Base-by-base conservation (phyloP, 1,140 invertebrate genomes). In the Fopius arisanus region DNA sequence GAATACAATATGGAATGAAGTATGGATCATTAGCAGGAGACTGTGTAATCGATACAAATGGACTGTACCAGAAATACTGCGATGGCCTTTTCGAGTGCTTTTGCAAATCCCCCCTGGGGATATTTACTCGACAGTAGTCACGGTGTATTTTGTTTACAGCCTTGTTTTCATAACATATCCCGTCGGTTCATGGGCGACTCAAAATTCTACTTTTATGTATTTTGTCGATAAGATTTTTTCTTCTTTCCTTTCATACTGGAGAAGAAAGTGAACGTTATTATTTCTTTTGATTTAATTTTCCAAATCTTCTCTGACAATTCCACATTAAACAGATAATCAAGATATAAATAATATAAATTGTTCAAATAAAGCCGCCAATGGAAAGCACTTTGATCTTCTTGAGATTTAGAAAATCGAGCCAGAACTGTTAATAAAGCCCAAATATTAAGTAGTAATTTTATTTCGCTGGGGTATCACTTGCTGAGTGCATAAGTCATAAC, bases 101-200 rank as follows among this genome's bases (percentile, higher is more conserved):
- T 77, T 67, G 74, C 72, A 74, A 76, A 73, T 23, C 43, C 75
- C 74, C 69, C 54, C 37, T 51, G 72, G 66, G 74, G 62, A 29
- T 81, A 78, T 81, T 81, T 81, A 78, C 72, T 74, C 70, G 67
- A 59, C 74, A 77, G 74, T 74, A 78, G 77, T 78, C 77, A 79
- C 75, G 75, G 48, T 78, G 75, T 80, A 81, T 80, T 80, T 81
- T 80, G 77, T 80, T 79, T 80, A 76, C 75, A 75, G 73, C 73
- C 54, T 76, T 81, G 78, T 81, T 81, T 76, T 73, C 78, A 81
- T 79, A 81, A 81, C 78, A 81, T 77, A 67, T 74, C 67, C 72
- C 63, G 51, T 74, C 70, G 73, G 73, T 75, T 21, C 3, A 6
- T 16, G 14, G 31, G 29, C 4, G 2, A 70, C 23, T 48, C 26